Conservation (phyloP, 2,113 vertebrate genomes). For the Perognathus longimembris region DNA sequence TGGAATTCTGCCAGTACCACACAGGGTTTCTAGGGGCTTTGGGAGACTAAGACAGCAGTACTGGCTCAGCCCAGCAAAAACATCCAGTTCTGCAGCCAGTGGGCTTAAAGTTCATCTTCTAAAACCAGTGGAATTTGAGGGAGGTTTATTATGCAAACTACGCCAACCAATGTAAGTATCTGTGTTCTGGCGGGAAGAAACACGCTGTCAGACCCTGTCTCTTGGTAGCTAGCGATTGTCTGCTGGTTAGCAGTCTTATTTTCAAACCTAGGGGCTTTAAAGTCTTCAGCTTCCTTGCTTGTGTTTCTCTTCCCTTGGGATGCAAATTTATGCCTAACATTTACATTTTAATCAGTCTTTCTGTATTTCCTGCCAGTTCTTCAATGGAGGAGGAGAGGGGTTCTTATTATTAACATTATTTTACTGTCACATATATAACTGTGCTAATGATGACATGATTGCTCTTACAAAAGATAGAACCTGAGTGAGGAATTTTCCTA, state of each 20-base stretch:
- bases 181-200: not conserved
- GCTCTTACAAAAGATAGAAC: slow-evolving; percentile 20
- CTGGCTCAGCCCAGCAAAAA: not conserved
- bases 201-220: not conserved
- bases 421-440: slow-evolving; percentile 69
- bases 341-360: slow-evolving; percentile 54
- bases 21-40: not conserved
- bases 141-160: no score
- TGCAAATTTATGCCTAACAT: slow-evolving; percentile 35
- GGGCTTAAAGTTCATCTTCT: not conserved
- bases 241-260: not conserved
- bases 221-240: not conserved
- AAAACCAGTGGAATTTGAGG: not conserved
- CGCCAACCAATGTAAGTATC: no score
- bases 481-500: slow-evolving; percentile 59
- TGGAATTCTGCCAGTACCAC: not conserved
- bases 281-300: not conserved
- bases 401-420: slow-evolving; percentile 67
- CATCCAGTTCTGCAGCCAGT: no score
- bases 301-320: not conserved
- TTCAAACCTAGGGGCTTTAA: not conserved
- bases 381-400: slow-evolving; percentile 25
- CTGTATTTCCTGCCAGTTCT: slow-evolving; percentile 49
- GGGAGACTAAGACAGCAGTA: not conserved
- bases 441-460: slow-evolving; percentile 63